These are phyloP conservation scores for Odontocerum albicorne DNA, from an alignment of 2,888 invertebrate species.

Conservation along the genomic window DNA sequence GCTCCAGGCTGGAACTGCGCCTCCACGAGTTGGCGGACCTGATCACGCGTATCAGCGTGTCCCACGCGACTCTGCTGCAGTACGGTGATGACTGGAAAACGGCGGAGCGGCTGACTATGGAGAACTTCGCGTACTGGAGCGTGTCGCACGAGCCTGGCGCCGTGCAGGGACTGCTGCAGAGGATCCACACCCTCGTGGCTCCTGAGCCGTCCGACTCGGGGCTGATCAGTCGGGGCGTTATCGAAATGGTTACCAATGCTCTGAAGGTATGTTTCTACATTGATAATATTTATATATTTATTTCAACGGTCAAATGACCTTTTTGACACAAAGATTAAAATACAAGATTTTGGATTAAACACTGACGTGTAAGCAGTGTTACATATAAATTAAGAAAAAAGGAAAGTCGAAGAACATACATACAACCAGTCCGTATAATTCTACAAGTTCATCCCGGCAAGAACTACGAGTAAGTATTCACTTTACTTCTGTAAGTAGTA, in stretches of 20 bases:
- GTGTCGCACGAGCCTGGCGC: constrained; percentile 69
- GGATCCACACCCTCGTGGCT: constrained; percentile 64
- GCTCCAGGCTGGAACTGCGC: constrained; percentile 59
- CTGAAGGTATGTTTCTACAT: constrained; percentile 17
- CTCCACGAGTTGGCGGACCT: constrained; percentile 65
- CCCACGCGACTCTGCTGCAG: constrained; percentile 61
- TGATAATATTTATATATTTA: too few relatives aligned
- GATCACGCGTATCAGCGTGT: constrained; percentile 60
- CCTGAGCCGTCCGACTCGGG: constrained; percentile 45
- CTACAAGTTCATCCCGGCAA: too few relatives aligned
- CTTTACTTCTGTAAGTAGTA: too few relatives aligned
- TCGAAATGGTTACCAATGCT: constrained; percentile 11
- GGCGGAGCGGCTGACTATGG: constrained; percentile 67
- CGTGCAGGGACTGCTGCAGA: constrained; percentile 65
- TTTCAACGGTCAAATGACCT: too few relatives aligned
- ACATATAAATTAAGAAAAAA: too few relatives aligned
- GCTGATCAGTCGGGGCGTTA: constrained; percentile 20
- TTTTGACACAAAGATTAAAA: too few relatives aligned
- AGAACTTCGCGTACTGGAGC: constrained; percentile 70
- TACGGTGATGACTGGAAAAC: constrained; percentile 57
- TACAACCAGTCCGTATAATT: too few relatives aligned
- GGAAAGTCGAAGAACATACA: too few relatives aligned
- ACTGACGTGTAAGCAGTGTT: too few relatives aligned
- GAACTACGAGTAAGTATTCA: too few relatives aligned
- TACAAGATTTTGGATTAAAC: too few relatives aligned